These are phyloP conservation scores for Parambassis ranga DNA, from an alignment of 2,797 vertebrate species.

Conservation along the genomic window DNA sequence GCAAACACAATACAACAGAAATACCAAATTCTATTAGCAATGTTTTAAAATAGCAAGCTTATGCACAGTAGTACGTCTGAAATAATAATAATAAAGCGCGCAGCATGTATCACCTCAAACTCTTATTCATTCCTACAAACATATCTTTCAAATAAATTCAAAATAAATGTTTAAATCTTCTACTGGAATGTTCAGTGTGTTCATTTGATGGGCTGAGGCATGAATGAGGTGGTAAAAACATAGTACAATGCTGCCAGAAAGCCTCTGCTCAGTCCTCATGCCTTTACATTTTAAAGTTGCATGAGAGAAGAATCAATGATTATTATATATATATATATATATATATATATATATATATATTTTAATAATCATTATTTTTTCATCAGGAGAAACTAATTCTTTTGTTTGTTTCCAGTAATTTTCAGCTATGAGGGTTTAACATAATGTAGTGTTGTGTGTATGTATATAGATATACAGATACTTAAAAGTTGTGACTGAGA, in stretches of 20 bases:
- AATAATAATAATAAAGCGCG: conserved; percentile 21
- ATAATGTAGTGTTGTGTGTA: conserved; percentile 45
- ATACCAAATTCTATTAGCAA: conserved; percentile 39
- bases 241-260: background rate
- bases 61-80: conserved; percentile 51
- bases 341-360: too few species aligned
- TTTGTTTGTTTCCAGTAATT: conserved; percentile 31
- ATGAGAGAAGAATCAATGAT: background rate
- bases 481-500: conserved; percentile 27
- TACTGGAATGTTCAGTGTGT: conserved; percentile 54
- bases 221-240: background rate
- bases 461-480: conserved; percentile 33
- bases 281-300: background rate
- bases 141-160: conserved; percentile 14
- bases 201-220: background rate
- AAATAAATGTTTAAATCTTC: conserved; percentile 27
- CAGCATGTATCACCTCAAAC: conserved; percentile 19
- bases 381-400: conserved; percentile 47
- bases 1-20: conserved; percentile 54
- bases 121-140: conserved; percentile 26
- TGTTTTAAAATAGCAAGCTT: conserved; percentile 39
- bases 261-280: background rate
- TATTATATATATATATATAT: too few species aligned
- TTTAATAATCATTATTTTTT: conserved; percentile 37
- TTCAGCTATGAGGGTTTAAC: conserved; percentile 40